phyloP scores from a whole-genome alignment of 2,888 invertebrate genomes.

The Trilocha varians region DNA sequence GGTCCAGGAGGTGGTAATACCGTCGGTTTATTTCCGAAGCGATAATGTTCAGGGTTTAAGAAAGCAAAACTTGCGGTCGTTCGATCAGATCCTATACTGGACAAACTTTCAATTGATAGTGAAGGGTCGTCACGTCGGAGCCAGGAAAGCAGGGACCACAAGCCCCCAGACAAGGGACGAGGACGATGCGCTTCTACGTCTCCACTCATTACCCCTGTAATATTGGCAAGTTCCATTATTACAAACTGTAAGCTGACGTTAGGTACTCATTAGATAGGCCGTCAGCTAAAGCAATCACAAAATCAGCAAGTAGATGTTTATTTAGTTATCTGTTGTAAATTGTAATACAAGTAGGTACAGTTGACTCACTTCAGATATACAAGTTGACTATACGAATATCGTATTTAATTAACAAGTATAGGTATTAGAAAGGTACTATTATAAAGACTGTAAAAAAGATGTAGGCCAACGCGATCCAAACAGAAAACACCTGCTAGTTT shows the following conservation, averaged over 20 bases:
- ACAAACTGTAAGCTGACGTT: too few relatives aligned
- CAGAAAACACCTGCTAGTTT: conserved; percentile 8
- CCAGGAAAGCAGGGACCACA: conserved; percentile 81
- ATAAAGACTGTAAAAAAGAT: too few relatives aligned
- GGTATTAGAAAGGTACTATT: too few relatives aligned
- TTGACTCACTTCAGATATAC: too few relatives aligned
- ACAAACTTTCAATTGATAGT: conserved; percentile 68
- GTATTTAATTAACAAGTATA: too few relatives aligned
- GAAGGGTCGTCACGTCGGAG: conserved; percentile 74
- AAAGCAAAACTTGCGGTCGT: conserved; percentile 83
- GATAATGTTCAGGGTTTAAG: conserved; percentile 71
- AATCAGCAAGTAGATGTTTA: too few relatives aligned
- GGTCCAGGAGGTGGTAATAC: conserved; percentile 66
- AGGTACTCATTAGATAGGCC: too few relatives aligned
- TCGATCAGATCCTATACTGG: conserved; percentile 80
- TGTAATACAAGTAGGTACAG: too few relatives aligned
- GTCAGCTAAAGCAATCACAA: too few relatives aligned
- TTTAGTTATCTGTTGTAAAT: too few relatives aligned
- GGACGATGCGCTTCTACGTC: conserved; percentile 40
- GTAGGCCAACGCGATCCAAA: too few relatives aligned
- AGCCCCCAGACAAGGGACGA: conserved; percentile 61
- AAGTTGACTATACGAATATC: too few relatives aligned
- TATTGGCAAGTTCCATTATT: conserved; percentile 1
- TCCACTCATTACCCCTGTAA: conserved; percentile 55
- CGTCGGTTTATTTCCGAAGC: conserved; percentile 41